Conservation (phyloP, 35 echinoderm and acorn worm genomes). For the Diadema setosum region DNA sequence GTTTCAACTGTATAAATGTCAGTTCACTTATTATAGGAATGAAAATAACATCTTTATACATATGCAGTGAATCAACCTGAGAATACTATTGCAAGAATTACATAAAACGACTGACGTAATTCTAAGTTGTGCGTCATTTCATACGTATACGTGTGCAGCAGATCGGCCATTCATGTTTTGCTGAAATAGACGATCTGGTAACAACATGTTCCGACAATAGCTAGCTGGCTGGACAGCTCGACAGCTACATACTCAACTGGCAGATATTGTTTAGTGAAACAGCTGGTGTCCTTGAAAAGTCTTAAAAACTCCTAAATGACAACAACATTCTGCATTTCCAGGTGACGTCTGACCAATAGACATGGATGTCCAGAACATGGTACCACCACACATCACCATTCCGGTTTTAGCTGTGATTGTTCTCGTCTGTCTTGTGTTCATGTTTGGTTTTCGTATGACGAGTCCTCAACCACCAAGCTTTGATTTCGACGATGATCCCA, state of each 20-base stretch:
- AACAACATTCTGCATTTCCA: not conserved
- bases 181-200: not conserved
- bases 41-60: too few relatives aligned
- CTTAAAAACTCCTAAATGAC: not conserved
- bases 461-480: conserved; percentile 18
- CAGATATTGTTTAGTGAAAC: too few relatives aligned
- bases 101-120: not conserved
- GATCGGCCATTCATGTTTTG: conserved; percentile 15
- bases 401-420: conserved; percentile 19
- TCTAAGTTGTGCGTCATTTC: not conserved
- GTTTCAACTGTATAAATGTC: too few relatives aligned
- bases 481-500: conserved; percentile 10
- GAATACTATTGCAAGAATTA: too few relatives aligned
- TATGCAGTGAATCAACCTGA: too few relatives aligned
- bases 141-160: conserved; percentile 1
- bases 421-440: not conserved
- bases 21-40: too few relatives aligned
- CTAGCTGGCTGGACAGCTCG: too few relatives aligned
- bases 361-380: conserved; percentile 1
- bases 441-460: conserved; percentile 16
- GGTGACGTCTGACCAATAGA: not conserved
- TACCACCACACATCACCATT: not conserved
- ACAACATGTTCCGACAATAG: too few relatives aligned
- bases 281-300: not conserved
- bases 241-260: too few relatives aligned